Base-by-base conservation (phyloP, 2,888 invertebrate species). In the Tubulanus polymorphus region DNA sequence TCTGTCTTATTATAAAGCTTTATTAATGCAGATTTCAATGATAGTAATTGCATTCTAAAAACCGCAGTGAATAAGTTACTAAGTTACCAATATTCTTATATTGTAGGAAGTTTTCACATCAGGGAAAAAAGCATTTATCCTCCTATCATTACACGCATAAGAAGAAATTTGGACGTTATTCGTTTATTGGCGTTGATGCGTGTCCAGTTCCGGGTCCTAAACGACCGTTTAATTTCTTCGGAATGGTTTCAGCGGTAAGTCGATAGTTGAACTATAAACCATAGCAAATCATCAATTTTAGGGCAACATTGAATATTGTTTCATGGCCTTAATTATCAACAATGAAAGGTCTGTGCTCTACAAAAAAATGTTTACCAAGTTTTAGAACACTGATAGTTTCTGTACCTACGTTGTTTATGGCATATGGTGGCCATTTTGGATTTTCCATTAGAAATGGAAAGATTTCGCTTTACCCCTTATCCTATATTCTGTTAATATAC, bases 151-250 rank as follows among this genome's bases (percentile, higher is more conserved):
- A 89, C 74, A 84, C 84, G 64, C 76, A 85, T 30, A 69, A 81
- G 48, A 69, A 67, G n/a, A 51, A 63, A 6, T 81, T 81, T 60
- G 74, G 74, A 12, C 67, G 56, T 60, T 88, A 88, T 69, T 86
- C 89, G n/a, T 92, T 93, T 78, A 83, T 93, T 65, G 93, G 87
- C 0, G 81, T 93, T 29, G 93, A 94, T 79, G 91, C 92, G 1
- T 90, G 90, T 67, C 84, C 91, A 37, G 87, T 89, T 62, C 92
- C 93, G 10, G 93, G 93, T 1, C 86, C 91, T 10, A 85, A 88
- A 63, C 81, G 93, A 64, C 93, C 93, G 1, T 93, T 92, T 73
- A 93, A 94, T 82, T 93, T 93, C 76, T 87, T 93, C 69, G 94
- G 93, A 20, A 62, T 72, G 35, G 56, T 81, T 8, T 66, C 67